Evolutionary conservation across 2,888 invertebrate species (phyloP).

Genomic region (Sesamia inferens): DNA sequence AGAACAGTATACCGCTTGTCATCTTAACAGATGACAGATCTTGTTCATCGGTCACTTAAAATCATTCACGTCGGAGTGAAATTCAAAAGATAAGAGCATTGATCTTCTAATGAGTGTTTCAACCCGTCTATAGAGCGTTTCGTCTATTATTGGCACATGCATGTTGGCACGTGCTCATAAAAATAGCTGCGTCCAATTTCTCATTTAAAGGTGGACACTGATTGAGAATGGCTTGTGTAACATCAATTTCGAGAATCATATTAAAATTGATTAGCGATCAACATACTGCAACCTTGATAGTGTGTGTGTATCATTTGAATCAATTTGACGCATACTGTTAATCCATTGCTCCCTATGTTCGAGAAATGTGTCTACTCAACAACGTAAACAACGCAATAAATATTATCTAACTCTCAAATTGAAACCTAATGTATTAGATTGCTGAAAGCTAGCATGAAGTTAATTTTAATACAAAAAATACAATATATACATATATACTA

Average conservation of each 20-base stretch:
- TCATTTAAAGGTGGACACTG: conserved; percentile 59
- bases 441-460: not conserved
- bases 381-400: too few species aligned
- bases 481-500: too few species aligned
- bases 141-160: conserved; percentile 55
- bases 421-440: too few species aligned
- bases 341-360: too few species aligned
- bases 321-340: too few species aligned
- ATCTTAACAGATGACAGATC: conserved; percentile 22
- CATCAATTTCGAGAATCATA: not conserved
- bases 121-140: conserved; percentile 41
- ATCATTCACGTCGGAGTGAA: conserved; percentile 33
- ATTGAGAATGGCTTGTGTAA: conserved; percentile 32
- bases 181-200: conserved; percentile 53
- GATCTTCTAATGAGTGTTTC: conserved; percentile 62
- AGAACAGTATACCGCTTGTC: not conserved
- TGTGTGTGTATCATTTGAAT: not conserved
- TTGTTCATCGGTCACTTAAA: not conserved
- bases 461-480: not conserved
- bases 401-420: too few species aligned
- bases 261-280: not conserved
- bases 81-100: conserved; percentile 60
- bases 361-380: too few species aligned
- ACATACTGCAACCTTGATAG: not conserved
- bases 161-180: conserved; percentile 64